Percentiles rank a stretch among this genome's conserved stretches.
Conservation (phyloP, 2,113 vertebrate genomes). For the Nothobranchius kuhntae region DNA sequence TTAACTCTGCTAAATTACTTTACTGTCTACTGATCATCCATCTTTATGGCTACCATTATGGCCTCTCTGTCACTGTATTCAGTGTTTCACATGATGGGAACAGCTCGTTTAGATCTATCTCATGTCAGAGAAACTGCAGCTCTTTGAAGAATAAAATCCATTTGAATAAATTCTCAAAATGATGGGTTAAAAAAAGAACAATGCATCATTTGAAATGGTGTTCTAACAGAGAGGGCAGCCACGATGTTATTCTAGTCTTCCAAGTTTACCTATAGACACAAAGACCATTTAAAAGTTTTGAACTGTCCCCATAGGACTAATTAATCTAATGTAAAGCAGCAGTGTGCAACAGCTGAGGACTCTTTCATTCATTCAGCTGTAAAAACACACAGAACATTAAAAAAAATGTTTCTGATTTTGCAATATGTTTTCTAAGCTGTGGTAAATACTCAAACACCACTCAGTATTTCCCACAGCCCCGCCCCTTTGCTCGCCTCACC, state of each 20-base stretch:
- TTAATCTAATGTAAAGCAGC: background rate
- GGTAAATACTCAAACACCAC: conserved; percentile 38
- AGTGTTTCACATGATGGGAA: conserved; percentile 6
- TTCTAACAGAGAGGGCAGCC: conserved; percentile 9
- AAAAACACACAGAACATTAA: background rate
- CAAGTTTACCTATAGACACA: background rate
- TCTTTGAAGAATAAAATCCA: too few species aligned
- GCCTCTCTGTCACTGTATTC: conserved; percentile 5
- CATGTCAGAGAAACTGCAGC: background rate
- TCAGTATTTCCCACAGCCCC: conserved; percentile 64
- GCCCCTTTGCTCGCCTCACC: conserved; percentile 59
- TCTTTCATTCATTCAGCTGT: background rate
- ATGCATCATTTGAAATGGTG: too few species aligned
- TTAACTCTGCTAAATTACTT: conserved; percentile 7
- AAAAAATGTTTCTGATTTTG: conserved; percentile 23
- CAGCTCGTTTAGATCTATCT: conserved; percentile 7
- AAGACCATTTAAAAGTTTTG: background rate
- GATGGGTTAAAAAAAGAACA: too few species aligned
- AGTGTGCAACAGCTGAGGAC: background rate
- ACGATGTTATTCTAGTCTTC: conserved; percentile 2
- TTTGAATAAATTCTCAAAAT: too few species aligned
- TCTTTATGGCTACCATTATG: conserved; percentile 16
- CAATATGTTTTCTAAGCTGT: conserved; percentile 34
- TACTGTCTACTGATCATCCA: background rate
- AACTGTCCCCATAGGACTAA: background rate